Evolutionary conservation across 2,888 invertebrate genomes (phyloP).

Genomic region (Papilio gigon): DNA sequence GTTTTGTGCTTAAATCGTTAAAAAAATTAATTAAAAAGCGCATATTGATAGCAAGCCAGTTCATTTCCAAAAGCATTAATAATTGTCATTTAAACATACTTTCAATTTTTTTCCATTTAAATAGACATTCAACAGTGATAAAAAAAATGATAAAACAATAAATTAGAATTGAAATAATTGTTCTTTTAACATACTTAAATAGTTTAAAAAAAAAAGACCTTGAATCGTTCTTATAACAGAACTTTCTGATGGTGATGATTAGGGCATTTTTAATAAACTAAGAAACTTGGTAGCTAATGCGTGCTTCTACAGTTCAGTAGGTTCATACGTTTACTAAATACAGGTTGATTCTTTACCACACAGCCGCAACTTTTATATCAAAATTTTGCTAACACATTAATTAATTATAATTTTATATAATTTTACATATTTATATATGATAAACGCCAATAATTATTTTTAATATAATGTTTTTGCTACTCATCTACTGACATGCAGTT

Average conservation of each 20-base stretch:
- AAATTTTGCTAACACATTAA: conserved; percentile 50
- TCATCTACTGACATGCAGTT: conserved; percentile 58
- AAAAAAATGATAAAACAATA: background rate
- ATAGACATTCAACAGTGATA: background rate
- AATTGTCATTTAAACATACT: no score
- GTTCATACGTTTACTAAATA: conserved; percentile 54
- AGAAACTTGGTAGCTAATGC: conserved; percentile 10
- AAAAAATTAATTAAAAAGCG: no score
- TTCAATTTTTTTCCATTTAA: no score
- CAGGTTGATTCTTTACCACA: conserved; percentile 68
- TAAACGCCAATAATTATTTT: conserved; percentile 51
- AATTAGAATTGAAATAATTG: no score
- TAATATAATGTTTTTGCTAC: conserved; percentile 53
- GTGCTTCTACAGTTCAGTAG: conserved; percentile 52
- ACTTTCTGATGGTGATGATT: background rate
- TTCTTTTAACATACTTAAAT: no score
- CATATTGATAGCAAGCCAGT: no score
- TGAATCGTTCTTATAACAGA: background rate
- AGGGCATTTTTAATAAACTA: background rate
- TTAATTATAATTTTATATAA: conserved; percentile 53
- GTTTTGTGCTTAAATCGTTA: no score
- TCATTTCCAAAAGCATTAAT: no score
- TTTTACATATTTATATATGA: conserved; percentile 49
- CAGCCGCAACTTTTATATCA: conserved; percentile 63
- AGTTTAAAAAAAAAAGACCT: no score